These are phyloP conservation scores for Desmophyllum pertusum DNA, from an alignment of 92 coral and sea anemone species.

Conservation along the genomic window DNA sequence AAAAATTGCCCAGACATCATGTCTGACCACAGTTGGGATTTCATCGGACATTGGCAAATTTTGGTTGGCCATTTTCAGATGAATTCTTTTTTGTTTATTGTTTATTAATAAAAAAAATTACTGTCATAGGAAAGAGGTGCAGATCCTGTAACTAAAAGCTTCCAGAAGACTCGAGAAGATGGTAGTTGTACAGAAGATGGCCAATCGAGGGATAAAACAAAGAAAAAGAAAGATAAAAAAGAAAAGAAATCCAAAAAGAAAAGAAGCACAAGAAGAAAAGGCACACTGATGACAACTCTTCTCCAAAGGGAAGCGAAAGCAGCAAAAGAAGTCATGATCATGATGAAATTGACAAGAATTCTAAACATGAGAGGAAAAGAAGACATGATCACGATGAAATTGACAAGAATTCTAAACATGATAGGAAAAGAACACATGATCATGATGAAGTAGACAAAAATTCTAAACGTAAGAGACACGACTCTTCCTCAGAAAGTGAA, in stretches of 20 bases:
- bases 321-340: constrained; percentile 40
- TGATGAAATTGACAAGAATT: constrained; percentile 11
- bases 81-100: too few relatives aligned
- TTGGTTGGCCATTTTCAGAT: too few relatives aligned
- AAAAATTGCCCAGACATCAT: too few relatives aligned
- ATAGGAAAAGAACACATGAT: constrained; percentile 34
- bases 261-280: constrained; percentile 62
- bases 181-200: neutral
- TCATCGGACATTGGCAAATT: too few relatives aligned
- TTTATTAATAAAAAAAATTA: neutral
- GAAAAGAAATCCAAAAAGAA: constrained; percentile 68
- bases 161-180: neutral
- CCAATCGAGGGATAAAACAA: constrained; percentile 13
- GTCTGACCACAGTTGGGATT: too few relatives aligned
- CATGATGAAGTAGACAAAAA: constrained; percentile 12
- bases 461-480: constrained; percentile 25
- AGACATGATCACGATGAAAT: constrained; percentile 35
- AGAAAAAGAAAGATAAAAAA: constrained; percentile 48
- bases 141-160: neutral
- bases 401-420: constrained; percentile 8
- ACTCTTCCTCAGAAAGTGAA: constrained; percentile 32
- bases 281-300: constrained; percentile 39
- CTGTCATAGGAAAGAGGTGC: neutral
- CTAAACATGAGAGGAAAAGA: constrained; percentile 21
- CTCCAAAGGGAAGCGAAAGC: constrained; percentile 42